Conservation (phyloP, 2,797 vertebrate species). For the Hydrophis major region DNA sequence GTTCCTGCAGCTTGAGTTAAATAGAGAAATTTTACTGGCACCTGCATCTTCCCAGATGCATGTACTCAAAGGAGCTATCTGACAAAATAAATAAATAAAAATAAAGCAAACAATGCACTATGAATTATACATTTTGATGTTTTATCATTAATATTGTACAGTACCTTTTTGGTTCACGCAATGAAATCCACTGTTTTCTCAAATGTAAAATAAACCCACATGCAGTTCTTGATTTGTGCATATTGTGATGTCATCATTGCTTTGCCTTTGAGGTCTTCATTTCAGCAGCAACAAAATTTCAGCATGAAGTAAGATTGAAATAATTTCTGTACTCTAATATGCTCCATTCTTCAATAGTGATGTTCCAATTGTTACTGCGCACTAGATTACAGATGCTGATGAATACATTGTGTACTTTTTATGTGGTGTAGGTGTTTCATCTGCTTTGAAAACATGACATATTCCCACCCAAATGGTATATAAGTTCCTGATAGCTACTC, state of each 20-base stretch:
- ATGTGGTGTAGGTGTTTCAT: not conserved
- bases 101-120: slow-evolving; percentile 86
- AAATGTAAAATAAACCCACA: slow-evolving; percentile 99
- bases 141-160: slow-evolving; percentile 91
- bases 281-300: slow-evolving; percentile 58
- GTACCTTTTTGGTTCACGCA: slow-evolving; percentile 87
- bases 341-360: slow-evolving; percentile 42
- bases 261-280: slow-evolving; percentile 72
- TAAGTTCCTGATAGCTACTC: not conserved
- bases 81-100: slow-evolving; percentile 77
- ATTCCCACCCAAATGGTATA: not conserved
- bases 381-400: slow-evolving; percentile 1
- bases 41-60: slow-evolving; percentile 87
- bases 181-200: slow-evolving; percentile 95
- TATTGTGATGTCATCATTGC: slow-evolving; percentile 81
- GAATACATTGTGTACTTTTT: slow-evolving; percentile 31
- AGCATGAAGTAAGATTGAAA: slow-evolving; percentile 46
- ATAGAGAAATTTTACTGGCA: slow-evolving; percentile 85
- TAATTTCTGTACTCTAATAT: slow-evolving; percentile 47
- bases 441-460: not conserved
- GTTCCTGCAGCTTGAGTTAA: slow-evolving; percentile 92
- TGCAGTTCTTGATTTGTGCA: slow-evolving; percentile 94
- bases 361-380: slow-evolving; percentile 45
- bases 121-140: slow-evolving; percentile 91
- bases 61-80: slow-evolving; percentile 83